Percentiles rank a stretch among this genome's conserved stretches.
phyloP scores from a whole-genome alignment of 2,797 vertebrate species.

The Chaunax sp. region DNA sequence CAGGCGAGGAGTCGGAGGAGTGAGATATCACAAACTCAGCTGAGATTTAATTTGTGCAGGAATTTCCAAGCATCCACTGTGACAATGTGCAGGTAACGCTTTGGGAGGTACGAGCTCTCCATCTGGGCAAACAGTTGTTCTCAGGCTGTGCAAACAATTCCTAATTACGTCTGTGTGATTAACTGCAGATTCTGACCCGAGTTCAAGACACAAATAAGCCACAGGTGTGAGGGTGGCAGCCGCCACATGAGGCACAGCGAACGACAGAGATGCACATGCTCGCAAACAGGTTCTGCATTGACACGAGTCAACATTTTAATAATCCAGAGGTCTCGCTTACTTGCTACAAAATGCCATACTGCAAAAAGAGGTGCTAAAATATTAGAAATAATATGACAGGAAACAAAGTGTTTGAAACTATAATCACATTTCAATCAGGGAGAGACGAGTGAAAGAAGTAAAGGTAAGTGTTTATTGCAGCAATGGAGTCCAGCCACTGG shows the following conservation, averaged over 20 bases:
- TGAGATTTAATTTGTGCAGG: slow-evolving; percentile 77
- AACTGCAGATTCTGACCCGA: slow-evolving; percentile 66
- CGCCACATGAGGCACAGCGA: not conserved
- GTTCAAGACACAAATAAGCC: slow-evolving; percentile 62
- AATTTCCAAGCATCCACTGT: slow-evolving; percentile 52
- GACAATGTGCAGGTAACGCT: slow-evolving; percentile 60
- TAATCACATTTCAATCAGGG: too few relatives aligned
- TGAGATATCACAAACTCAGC: slow-evolving; percentile 68
- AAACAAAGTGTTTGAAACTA: too few relatives aligned
- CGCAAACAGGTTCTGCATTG: slow-evolving; percentile 5
- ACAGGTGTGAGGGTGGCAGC: slow-evolving; percentile 58
- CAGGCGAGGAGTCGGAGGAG: slow-evolving; percentile 62
- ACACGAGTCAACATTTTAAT: slow-evolving; percentile 11
- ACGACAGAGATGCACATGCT: slow-evolving; percentile 7
- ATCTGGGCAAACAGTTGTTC: slow-evolving; percentile 76
- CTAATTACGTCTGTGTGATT: slow-evolving; percentile 79
- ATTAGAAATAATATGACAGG: too few relatives aligned
- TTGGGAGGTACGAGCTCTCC: slow-evolving; percentile 59
- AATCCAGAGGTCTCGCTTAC: slow-evolving; percentile 2
- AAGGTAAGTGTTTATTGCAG: too few relatives aligned
- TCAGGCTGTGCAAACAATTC: slow-evolving; percentile 77
- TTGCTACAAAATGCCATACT: not conserved
- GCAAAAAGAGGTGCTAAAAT: too few relatives aligned
- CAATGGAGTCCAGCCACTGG: too few relatives aligned
- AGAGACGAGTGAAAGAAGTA: too few relatives aligned